Base-by-base conservation (phyloP, 2,888 invertebrate species). In the Desoria tigrina region DNA sequence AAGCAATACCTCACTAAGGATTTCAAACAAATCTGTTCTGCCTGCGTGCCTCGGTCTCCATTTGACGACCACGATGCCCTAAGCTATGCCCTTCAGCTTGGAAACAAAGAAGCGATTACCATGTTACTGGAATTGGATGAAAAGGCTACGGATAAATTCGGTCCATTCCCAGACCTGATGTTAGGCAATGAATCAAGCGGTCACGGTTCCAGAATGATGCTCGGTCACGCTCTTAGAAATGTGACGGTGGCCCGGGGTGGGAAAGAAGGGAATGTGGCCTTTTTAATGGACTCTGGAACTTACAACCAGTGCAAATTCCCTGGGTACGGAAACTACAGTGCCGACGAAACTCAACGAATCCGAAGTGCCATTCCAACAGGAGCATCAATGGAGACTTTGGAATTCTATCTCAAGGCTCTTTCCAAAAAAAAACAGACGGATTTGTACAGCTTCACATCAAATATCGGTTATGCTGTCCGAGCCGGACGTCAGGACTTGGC, bases 241-340 rank as follows among this genome's bases (percentile, higher is more conserved):
- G 77, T 84, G 23, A 79, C 80, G 42, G 78, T 81, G 63, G 79
- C 80, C 39, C 77, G 83, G 54, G 83, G 83, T 14, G 80, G 80
- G 32, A 79, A 78, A 71, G 83, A 84, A 77, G 84, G 83, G 54
- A 83, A 83, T 76, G 81, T 82, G 71, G 83, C 83, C 1, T 79
- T 84, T 57, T 76, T 81, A 23, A 66, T 69, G 39, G 71, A 71
- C 42, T 32, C 1, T 1, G 1, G 27, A 4, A 32, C 81, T 80
- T 77, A 55, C 55, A 32, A 27, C 28, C n/a, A n/a, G n/a, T n/a
- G n/a, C n/a, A 9, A 32, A n/a, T 11, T 4, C 18, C 11, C 4
- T 6, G 18, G 7, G 7, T 21, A 11, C n/a, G 3, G n/a, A 4
- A 9, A 4, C 14, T 27, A 55, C 55, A 16, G 4, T 27, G 4